Conservation (phyloP, 2,888 invertebrate genomes). For the Plagiodera versicolora region DNA sequence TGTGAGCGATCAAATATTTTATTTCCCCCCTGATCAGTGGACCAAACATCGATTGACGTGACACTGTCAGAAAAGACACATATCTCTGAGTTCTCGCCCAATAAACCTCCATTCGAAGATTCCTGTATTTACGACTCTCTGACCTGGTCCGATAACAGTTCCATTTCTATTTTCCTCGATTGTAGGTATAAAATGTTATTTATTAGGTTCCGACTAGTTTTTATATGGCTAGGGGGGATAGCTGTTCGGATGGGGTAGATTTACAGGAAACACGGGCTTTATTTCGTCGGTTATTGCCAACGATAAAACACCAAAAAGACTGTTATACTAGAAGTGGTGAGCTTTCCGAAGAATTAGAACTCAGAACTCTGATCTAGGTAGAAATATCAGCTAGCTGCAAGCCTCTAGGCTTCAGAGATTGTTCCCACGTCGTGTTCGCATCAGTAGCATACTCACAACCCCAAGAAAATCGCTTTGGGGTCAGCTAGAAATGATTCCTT, state of each 20-base stretch:
- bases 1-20: constrained; percentile 53
- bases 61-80: constrained; percentile 50
- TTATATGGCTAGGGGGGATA: background rate
- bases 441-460: too few relatives aligned
- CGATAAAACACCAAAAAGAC: background rate
- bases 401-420: too few relatives aligned
- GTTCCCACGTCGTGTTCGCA: too few relatives aligned
- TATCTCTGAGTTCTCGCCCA: constrained; percentile 65
- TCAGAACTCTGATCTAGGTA: too few relatives aligned
- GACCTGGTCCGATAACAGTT: constrained; percentile 51
- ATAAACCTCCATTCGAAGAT: constrained; percentile 61
- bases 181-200: constrained; percentile 29
- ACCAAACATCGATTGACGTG: constrained; percentile 41
- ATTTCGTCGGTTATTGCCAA: background rate
- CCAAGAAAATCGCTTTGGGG: too few relatives aligned
- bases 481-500: too few relatives aligned
- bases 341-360: too few relatives aligned
- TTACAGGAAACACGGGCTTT: background rate
- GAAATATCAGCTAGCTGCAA: too few relatives aligned
- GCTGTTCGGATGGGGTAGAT: background rate
- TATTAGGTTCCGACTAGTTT: constrained; percentile 15
- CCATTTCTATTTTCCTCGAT: constrained; percentile 41
- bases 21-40: constrained; percentile 43
- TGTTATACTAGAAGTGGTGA: too few relatives aligned
- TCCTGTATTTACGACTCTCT: constrained; percentile 50